Evolutionary conservation across 2,888 invertebrate species (phyloP), one percentile per base, ranked within the genome.

Genomic region (Elysia crispata): DNA sequence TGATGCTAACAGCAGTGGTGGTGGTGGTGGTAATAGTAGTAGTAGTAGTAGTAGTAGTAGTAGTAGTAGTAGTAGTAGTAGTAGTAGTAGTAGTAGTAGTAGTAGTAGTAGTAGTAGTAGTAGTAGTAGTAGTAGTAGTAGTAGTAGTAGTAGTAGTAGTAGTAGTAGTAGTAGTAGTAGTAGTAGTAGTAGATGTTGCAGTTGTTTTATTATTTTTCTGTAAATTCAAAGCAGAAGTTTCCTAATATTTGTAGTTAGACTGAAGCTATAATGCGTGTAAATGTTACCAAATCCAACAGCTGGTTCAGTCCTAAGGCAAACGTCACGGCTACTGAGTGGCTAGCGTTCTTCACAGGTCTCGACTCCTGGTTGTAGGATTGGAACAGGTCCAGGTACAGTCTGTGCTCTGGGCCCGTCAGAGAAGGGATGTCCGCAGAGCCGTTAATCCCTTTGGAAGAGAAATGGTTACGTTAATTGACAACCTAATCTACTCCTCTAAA

Each of bases 231-330:
- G n/a, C n/a, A n/a, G n/a, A n/a, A n/a, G n/a, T n/a, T n/a, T n/a
- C n/a, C n/a, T n/a, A n/a, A n/a, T n/a, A n/a, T n/a, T n/a, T n/a
- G n/a, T 41, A 3, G 41, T 41, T 11, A 41, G 41, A 41, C 41
- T 3, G 11, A 41, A 3, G 41, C 41, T 6, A 41, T 41, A 50
- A 23, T 50, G 11, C 13, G 25, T 3, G 15, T 20, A 11, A 33
- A 23, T 83, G 87, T 82, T 80, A 91, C 91, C 84, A 91, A 80
- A 76, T 90, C 90, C 28, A 90, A 83, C 15, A 91, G 88, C 70
- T 90, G 88, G 78, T 89, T 90, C 50, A 90, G 85, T 0, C 88
- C 82, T 28, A 90, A 78, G 33, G 89, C 89, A 79, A 91, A 87
- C 73, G 86, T 84, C 23, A 91, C 83, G 6, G 77, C 74, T 1